Evolutionary conservation across 2,113 vertebrate species (phyloP).

Genomic region (Muntiacus muntjak): DNA sequence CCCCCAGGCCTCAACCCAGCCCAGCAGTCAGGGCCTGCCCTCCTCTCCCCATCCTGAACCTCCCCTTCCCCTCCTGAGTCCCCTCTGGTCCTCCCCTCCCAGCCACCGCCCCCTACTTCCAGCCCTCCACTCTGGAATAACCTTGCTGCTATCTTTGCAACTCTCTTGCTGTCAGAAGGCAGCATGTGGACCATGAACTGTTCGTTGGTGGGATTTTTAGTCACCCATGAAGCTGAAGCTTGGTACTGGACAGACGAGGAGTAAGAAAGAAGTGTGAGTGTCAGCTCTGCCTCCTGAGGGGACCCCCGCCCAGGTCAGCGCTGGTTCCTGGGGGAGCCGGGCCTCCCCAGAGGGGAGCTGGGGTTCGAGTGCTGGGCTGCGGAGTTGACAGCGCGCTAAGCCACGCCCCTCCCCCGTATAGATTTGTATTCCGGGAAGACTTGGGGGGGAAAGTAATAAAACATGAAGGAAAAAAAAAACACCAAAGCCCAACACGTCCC

Average conservation of each 20-base stretch:
- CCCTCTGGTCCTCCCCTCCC: background rate
- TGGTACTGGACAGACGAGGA: background rate
- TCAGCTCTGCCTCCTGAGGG: background rate
- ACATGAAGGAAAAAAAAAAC: background rate
- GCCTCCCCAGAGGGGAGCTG: background rate
- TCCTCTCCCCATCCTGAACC: background rate
- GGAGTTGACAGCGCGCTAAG: fast-evolving
- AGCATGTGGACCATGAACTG: background rate
- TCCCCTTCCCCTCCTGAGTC: background rate
- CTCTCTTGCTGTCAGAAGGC: slow-evolving; percentile 22
- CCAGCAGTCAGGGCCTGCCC: background rate
- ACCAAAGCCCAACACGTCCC: background rate
- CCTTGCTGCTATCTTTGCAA: slow-evolving; percentile 5
- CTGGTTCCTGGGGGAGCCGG: background rate
- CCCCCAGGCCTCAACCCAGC: background rate
- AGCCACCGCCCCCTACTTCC: fast-evolving
- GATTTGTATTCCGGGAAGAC: background rate
- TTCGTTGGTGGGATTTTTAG: slow-evolving; percentile 44
- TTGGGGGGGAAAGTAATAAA: slow-evolving; percentile 24
- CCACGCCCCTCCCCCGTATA: fast-evolving
- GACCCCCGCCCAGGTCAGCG: background rate
- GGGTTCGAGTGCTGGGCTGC: background rate
- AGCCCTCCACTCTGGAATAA: background rate
- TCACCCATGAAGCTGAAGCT: slow-evolving; percentile 42
- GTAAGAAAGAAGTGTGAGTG: background rate